These are phyloP conservation scores for Sitta europaea DNA, from an alignment of 2,113 vertebrate species.

Conservation along the genomic window DNA sequence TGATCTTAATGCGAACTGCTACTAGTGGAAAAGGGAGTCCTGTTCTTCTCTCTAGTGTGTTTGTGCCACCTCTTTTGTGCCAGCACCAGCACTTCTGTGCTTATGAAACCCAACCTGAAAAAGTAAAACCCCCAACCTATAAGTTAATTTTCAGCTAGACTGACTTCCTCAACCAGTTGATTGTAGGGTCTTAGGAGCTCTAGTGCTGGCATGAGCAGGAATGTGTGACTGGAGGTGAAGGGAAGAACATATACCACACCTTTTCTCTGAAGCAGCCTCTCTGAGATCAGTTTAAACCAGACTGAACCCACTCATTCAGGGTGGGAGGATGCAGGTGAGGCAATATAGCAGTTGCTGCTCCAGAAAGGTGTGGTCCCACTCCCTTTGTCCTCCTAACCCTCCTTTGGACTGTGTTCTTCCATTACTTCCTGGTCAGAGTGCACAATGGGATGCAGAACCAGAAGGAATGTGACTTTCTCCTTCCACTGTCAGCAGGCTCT, in stretches of 20 bases:
- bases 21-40: background rate
- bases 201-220: background rate
- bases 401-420: accelerated
- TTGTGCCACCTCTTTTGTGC: background rate
- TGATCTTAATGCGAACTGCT: background rate
- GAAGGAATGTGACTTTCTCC: background rate
- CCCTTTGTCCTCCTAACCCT: background rate
- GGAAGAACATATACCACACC: background rate
- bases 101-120: background rate
- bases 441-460: background rate
- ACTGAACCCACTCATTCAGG: background rate
- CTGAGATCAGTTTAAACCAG: background rate
- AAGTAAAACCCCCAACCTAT: background rate
- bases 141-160: constrained; percentile 31
- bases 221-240: background rate
- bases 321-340: background rate
- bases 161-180: background rate
- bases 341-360: background rate
- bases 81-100: background rate
- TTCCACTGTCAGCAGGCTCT: background rate
- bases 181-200: background rate
- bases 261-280: background rate
- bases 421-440: background rate
- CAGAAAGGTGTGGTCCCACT: background rate
- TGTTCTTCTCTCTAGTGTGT: background rate